Base-by-base conservation (phyloP, 2,113 vertebrate genomes). In the Dermatemys mawii region DNA sequence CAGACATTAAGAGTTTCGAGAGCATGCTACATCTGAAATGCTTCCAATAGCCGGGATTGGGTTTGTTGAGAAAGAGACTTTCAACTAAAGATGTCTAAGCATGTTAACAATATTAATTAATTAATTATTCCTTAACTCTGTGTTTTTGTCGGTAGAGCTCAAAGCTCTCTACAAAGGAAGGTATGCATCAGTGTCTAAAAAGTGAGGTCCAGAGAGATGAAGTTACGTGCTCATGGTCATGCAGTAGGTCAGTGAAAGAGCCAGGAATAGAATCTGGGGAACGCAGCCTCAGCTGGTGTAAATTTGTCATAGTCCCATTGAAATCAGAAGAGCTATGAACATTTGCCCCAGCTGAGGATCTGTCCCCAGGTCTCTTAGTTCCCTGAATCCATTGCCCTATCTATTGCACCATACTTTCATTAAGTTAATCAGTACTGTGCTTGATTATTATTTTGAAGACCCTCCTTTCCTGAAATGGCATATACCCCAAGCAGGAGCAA, bases 41-140 rank as follows among this genome's bases (percentile, higher is more conserved):
- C 3, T 0, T 8, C 0, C 1, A 14, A 26, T 35, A 60, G n/a
- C 35, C 44, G 81, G 21, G 29, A 60, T 46, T n/a, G 86, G 35
- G 67, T 81, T 48, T 51, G 91, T 41, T 78, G 46, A 5, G 60
- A 38, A 78, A 79, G 70, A 84, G 75, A 29, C 41, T 78, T 93
- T 27, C 26, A 27, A 24, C 57, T 27, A 16, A 35, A 29, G 81
- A 5, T 22, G 8, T 70, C 35, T 38, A 70, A 22, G 29, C 80
- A 38, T 32, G 21, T 0, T 21, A 1, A 32, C 48, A 50, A 80
- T 76, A 53, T 2, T 54, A 2, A 5, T 27, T 80, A 0, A 0
- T 79, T 78, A 90, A 19, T 11, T 70, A 54, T 67, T 35, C 19
- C 41, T 82, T 90, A 35, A 14, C 35, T 83, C 46, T 49, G 9